Evolutionary conservation across 2,888 invertebrate species (phyloP).

Genomic region (Nudaria mundana): DNA sequence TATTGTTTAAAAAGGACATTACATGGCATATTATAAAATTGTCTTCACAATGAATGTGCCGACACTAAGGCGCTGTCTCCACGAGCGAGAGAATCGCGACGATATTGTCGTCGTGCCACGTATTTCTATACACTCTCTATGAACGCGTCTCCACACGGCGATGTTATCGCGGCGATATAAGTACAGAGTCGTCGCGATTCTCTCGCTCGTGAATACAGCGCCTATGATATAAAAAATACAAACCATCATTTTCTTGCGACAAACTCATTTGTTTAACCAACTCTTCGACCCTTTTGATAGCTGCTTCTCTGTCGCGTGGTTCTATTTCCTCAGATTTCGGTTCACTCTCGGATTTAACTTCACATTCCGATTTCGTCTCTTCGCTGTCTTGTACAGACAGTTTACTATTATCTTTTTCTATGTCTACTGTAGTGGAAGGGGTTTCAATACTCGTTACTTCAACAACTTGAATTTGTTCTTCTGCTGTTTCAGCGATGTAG

Average conservation of each 20-base stretch:
- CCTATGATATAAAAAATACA: constrained; percentile 7
- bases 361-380: constrained; percentile 39
- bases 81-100: too few relatives aligned
- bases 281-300: constrained; percentile 82
- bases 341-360: constrained; percentile 24
- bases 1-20: neutral
- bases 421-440: constrained; percentile 45
- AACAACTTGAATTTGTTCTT: constrained; percentile 71
- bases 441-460: constrained; percentile 58
- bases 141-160: too few relatives aligned
- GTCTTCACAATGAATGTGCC: neutral
- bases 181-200: too few relatives aligned
- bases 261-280: constrained; percentile 91
- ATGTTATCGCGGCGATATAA: too few relatives aligned
- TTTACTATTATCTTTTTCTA: constrained; percentile 43
- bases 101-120: too few relatives aligned
- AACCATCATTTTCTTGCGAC: constrained; percentile 84
- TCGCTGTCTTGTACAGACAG: constrained; percentile 52
- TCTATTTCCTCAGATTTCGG: constrained; percentile 51
- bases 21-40: neutral
- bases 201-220: too few relatives aligned
- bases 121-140: too few relatives aligned
- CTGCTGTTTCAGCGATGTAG: constrained; percentile 83
- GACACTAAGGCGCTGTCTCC: too few relatives aligned
- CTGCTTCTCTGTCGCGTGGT: constrained; percentile 60